phyloP scores from a whole-genome alignment of 2,797 vertebrate species.

The Apogon hyalosoma region DNA sequence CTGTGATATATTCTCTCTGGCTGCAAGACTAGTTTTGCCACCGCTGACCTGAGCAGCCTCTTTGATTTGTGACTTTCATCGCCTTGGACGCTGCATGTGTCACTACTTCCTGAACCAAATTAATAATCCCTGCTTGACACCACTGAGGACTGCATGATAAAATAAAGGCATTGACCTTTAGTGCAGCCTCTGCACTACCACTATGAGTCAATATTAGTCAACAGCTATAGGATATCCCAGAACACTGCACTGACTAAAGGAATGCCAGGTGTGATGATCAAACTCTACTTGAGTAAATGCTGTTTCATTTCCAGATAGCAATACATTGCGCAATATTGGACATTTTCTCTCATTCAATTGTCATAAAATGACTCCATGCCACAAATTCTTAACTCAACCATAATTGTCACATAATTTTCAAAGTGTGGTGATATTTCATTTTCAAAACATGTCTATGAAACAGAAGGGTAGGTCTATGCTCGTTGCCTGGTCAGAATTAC shows the following conservation, averaged over 20 bases:
- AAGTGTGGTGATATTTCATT: too few species aligned
- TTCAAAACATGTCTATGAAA: too few species aligned
- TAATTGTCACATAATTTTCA: too few species aligned
- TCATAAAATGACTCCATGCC: too few species aligned
- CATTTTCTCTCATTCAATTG: too few species aligned
- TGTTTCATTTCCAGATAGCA: too few species aligned
- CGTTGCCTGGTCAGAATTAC: too few species aligned
- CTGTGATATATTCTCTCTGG: conserved; percentile 37
- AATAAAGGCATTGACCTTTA: conserved; percentile 52
- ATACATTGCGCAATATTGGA: too few species aligned
- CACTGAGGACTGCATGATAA: conserved; percentile 34
- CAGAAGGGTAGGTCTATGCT: too few species aligned
- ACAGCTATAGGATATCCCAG: conserved; percentile 53
- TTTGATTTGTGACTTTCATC: conserved; percentile 75
- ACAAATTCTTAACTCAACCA: too few species aligned
- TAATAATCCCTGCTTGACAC: conserved; percentile 47
- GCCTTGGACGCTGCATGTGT: conserved; percentile 29
- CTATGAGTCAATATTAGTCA: conserved; percentile 41
- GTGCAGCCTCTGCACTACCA: conserved; percentile 18
- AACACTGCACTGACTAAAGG: conserved; percentile 37
- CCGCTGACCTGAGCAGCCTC: conserved; percentile 12
- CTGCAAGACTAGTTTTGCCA: conserved; percentile 33
- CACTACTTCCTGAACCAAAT: conserved; percentile 55
- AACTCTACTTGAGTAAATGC: too few species aligned
- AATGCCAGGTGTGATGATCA: neutral